Conservation (phyloP, 2,888 invertebrate genomes). For the Magallana nippona region DNA sequence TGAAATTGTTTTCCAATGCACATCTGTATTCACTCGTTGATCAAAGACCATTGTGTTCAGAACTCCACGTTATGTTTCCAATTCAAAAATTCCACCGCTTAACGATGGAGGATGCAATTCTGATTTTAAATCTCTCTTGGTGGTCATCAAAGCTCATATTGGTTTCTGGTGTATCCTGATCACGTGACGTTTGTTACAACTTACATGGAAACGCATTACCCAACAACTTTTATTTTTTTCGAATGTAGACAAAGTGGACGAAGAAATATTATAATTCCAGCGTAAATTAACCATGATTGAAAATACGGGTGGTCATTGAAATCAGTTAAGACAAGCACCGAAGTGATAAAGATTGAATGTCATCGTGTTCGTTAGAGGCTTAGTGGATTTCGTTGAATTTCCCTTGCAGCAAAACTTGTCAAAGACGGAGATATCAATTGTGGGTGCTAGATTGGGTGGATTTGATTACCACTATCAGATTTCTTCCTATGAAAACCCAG, state of each 20-base stretch:
- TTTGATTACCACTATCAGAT: conserved; percentile 29
- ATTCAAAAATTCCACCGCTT: neutral
- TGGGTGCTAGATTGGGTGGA: conserved; percentile 5
- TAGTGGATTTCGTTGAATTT: conserved; percentile 8
- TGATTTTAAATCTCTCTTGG: conserved; percentile 33
- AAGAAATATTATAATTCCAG: conserved; percentile 1
- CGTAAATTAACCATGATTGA: conserved; percentile 16
- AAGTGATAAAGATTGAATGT: conserved; percentile 23
- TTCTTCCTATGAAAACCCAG: conserved; percentile 13
- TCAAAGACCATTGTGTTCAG: conserved; percentile 26
- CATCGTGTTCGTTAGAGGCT: neutral
- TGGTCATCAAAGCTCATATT: conserved; percentile 21
- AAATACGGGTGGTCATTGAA: conserved; percentile 23
- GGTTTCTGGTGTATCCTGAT: neutral
- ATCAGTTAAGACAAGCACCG: conserved; percentile 26
- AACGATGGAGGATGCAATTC: conserved; percentile 8
- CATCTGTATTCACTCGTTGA: conserved; percentile 21
- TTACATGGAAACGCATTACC: neutral
- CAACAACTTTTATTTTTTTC: too few species aligned
- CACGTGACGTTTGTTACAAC: neutral
- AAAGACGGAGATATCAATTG: conserved; percentile 20
- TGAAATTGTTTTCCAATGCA: conserved; percentile 35
- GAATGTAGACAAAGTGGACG: neutral
- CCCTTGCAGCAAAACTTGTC: conserved; percentile 30
- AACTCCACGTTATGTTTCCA: neutral